phyloP scores from a whole-genome alignment of 64 coral and sea anemone genomes.

The Acropora yongei region DNA sequence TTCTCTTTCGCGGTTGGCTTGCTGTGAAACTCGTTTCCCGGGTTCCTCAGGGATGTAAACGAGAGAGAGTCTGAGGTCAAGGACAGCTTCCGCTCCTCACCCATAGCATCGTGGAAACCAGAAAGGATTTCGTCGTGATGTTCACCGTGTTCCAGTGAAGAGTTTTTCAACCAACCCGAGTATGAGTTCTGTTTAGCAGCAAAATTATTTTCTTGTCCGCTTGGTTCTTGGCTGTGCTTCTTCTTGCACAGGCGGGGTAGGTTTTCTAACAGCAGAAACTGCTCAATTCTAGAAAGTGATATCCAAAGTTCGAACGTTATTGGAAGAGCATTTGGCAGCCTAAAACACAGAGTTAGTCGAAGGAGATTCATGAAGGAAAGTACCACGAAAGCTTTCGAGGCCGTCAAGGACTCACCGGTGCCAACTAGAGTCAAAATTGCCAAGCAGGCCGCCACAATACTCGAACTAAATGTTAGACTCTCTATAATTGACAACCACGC shows the following conservation, averaged over 20 bases:
- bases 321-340: background rate
- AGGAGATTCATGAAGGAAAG: conserved; percentile 26
- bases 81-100: no score
- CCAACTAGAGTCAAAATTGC: background rate
- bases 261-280: background rate
- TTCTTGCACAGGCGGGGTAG: background rate
- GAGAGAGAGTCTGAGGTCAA: no score
- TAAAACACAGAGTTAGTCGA: background rate
- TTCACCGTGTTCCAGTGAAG: background rate
- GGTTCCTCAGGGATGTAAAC: background rate
- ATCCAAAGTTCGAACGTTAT: background rate
- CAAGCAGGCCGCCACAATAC: background rate
- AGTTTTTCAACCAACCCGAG: background rate
- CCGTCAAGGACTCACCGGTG: background rate
- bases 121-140: background rate
- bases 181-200: no score
- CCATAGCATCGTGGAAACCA: background rate
- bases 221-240: background rate
- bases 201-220: background rate
- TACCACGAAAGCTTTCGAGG: conserved; percentile 39
- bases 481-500: conserved; percentile 22
- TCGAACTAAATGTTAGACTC: background rate
- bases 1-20: no score
- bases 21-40: no score
- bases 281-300: background rate